Evolutionary conservation across 2,888 invertebrate species (phyloP), one percentile per base, ranked within the genome.

Genomic region (Ichneumon xanthorius): DNA sequence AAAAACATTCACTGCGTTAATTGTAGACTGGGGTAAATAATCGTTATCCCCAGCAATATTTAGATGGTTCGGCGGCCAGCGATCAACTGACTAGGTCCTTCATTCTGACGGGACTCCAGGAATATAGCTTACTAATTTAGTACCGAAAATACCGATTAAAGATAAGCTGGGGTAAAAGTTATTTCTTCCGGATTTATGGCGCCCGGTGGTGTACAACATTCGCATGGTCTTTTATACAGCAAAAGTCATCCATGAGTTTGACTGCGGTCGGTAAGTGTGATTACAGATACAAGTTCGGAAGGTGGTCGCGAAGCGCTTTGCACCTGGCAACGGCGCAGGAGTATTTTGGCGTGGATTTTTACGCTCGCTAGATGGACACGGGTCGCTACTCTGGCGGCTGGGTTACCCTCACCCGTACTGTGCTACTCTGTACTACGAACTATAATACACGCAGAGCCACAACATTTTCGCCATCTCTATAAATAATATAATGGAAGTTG

Each of bases 401-500:
- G 37, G 65, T 65, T 53, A 19, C 19, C 37, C 37, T 63, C 37
- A 76, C 37, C 53, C n/a, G 37, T 45, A 30, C 50, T 33, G 61
- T 65, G 5, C 26, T 33, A 30, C 63, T 65, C 37, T 40, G 37
- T 50, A 65, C 67, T 37, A 76, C 48, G 48, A 76, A 76, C 48
- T 40, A 48, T 40, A 63, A 16, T 48, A 65, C 65, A 37, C 37
- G 37, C 11, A 26, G 67, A 77, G 77, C 40, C 77, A 40, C 40
- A 67, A 53, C 0, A 77, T 77, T 77, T 67, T 77, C 77, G 30
- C 67, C 77, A 14, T 37, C 53, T 67, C 67, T 67, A 67, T 67
- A 53, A 77, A 77, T 77, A 67, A 77, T n/a, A 77, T 9, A 67
- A 77, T 67, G 53, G 67, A 40, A 77, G 37, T 53, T 67, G 16